Base-by-base conservation (phyloP, 1,140 invertebrate genomes). In the Planococcus citri region DNA sequence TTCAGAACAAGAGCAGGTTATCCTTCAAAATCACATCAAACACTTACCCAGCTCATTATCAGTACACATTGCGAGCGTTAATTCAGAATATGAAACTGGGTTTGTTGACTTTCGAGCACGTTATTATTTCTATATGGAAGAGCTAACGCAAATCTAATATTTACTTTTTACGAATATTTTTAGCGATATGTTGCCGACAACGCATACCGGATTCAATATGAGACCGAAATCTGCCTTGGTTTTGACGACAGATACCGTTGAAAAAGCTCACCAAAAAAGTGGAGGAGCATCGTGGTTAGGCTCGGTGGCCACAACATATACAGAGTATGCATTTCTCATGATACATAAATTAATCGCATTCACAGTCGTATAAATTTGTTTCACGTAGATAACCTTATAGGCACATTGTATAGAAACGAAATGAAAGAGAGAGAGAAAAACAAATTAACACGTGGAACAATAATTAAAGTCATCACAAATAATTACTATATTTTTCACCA, bases 151-250 rank as follows among this genome's bases (percentile, higher is more conserved):
- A 8, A 37, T 8, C 33, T 37, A 37, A 8, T 6, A 37, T 8
- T 37, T 37, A 37, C 33, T 37, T 37, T 37, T 37, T 37, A 14
- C 33, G 33, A 37, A 37, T 51, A n/a, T 9, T 51, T 51, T 51
- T 17, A 51, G 41, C 17, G 41, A 51, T 17, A 14, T 51, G 4
- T 51, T 51, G 17, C 41, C 41, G 3, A 51, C 41, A 4, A 51
- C 17, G 6, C 6, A 20, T 20, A 14, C 41, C n/a, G 68, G 58
- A 17, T 71, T 71, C n/a, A 10, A 14, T 10, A 69, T 71, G 70
- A 69, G 70, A 61, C 70, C 70, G 0, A 71, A 71, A 61, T 71
- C 68, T 0, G 70, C 70, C 12, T 27, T 71, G 29, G 70, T 71
- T 4, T 51, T 72, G 24, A 51, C 33, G 12, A 68, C 41, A 17